A percentile compares a stretch with the other conserved stretches of the same genome.
Evolutionary conservation across 1,140 invertebrate genomes (phyloP).

Genomic region (Hyphantria cunea): DNA sequence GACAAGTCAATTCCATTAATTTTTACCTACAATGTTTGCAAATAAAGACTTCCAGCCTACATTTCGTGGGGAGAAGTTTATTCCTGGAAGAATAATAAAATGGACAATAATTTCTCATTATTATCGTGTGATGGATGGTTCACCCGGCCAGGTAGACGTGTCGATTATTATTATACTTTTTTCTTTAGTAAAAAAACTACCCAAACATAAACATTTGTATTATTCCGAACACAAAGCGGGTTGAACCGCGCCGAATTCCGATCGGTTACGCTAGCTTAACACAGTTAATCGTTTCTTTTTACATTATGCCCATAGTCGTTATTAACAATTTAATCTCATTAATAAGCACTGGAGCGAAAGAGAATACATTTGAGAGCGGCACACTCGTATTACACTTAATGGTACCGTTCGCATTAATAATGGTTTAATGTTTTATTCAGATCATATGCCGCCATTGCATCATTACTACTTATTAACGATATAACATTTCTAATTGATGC

Average conservation of each 20-base stretch:
- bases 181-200: conserved; percentile 52
- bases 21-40: conserved; percentile 66
- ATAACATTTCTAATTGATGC: conserved; percentile 28
- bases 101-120: conserved; percentile 67
- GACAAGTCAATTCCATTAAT: conserved; percentile 50
- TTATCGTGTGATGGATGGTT: conserved; percentile 69
- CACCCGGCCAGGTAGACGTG: conserved; percentile 59
- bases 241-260: conserved; percentile 61
- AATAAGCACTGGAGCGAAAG: conserved; percentile 69
- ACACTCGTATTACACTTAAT: conserved; percentile 51
- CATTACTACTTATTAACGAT: conserved; percentile 18
- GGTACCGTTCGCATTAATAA: conserved; percentile 61
- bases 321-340: conserved; percentile 77
- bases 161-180: conserved; percentile 49
- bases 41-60: conserved; percentile 64
- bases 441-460: conserved; percentile 30
- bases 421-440: conserved; percentile 55
- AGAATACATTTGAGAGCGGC: conserved; percentile 53
- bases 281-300: conserved; percentile 75
- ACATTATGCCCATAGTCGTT: conserved; percentile 59
- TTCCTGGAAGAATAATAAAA: conserved; percentile 59
- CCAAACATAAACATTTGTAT: conserved; percentile 76
- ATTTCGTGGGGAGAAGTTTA: conserved; percentile 37
- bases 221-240: conserved; percentile 62
- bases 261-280: conserved; percentile 77